phyloP scores from a whole-genome alignment of 1,140 invertebrate species.

The Globodera rostochiensis region DNA sequence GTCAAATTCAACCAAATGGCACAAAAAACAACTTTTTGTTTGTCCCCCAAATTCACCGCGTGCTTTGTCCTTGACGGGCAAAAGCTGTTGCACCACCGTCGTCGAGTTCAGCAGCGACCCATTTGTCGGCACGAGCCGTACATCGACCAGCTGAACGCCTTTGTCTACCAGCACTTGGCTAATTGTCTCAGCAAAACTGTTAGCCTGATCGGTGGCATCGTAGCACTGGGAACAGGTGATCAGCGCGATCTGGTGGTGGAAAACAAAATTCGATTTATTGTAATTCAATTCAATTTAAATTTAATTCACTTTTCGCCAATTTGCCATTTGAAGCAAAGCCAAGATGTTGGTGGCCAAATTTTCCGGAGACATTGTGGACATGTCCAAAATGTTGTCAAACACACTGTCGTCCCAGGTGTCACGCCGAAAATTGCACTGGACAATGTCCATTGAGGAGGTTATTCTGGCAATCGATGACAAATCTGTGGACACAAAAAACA shows the following conservation, averaged over 20 bases:
- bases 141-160: background rate
- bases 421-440: constrained; percentile 49
- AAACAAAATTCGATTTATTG: background rate
- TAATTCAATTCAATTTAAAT: too few species aligned
- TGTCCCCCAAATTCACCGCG: constrained; percentile 12
- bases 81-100: background rate
- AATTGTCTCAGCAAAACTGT: background rate
- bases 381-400: constrained; percentile 20
- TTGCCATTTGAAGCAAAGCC: constrained; percentile 20
- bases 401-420: constrained; percentile 21
- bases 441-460: constrained; percentile 19
- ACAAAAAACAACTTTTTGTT: background rate
- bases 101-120: background rate
- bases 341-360: constrained; percentile 36
- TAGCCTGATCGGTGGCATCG: too few species aligned
- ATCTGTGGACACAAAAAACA: constrained; percentile 18
- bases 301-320: background rate
- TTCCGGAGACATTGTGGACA: constrained; percentile 40
- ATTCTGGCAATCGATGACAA: constrained; percentile 31
- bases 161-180: background rate
- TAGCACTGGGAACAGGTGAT: background rate
- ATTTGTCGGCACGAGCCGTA: constrained; percentile 20
- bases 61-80: constrained; percentile 27
- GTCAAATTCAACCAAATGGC: background rate
- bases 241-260: background rate